Conservation (phyloP, 2,888 invertebrate genomes). For the Lasioglossum morio region DNA sequence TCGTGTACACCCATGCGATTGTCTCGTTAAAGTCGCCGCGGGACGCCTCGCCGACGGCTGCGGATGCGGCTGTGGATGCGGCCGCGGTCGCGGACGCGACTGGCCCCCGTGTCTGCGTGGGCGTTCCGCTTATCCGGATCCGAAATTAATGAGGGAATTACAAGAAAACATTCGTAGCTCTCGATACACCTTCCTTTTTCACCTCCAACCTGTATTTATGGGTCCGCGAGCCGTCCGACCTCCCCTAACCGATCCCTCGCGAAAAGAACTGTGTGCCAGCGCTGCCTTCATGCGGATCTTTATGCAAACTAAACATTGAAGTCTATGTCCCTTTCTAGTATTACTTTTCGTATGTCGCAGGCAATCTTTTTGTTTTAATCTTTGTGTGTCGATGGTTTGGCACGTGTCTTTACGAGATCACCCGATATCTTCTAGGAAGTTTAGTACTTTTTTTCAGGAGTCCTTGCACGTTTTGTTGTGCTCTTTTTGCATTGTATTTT, state of each 20-base stretch:
- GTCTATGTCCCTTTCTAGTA: no score
- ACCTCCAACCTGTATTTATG: not conserved
- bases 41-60: conserved; percentile 60
- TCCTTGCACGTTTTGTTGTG: no score
- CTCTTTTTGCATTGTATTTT: no score
- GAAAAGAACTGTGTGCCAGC: not conserved
- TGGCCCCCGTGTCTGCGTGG: conserved; percentile 23
- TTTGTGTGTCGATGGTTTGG: no score
- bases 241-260: not conserved
- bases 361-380: no score
- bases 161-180: conserved; percentile 36
- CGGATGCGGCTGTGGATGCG: conserved; percentile 27
- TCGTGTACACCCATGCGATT: conserved; percentile 71
- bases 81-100: conserved; percentile 28
- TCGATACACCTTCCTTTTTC: not conserved
- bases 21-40: conserved; percentile 77
- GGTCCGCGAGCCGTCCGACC: not conserved
- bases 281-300: no score
- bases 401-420: no score
- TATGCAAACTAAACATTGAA: no score
- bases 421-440: no score
- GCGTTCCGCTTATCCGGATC: conserved; percentile 44
- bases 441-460: no score
- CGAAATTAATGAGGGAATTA: conserved; percentile 62
- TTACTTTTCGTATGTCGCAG: no score